Evolutionary conservation across 2,797 vertebrate species (phyloP), one percentile per base, ranked within the genome.

Genomic region (Knipowitschia caucasica): DNA sequence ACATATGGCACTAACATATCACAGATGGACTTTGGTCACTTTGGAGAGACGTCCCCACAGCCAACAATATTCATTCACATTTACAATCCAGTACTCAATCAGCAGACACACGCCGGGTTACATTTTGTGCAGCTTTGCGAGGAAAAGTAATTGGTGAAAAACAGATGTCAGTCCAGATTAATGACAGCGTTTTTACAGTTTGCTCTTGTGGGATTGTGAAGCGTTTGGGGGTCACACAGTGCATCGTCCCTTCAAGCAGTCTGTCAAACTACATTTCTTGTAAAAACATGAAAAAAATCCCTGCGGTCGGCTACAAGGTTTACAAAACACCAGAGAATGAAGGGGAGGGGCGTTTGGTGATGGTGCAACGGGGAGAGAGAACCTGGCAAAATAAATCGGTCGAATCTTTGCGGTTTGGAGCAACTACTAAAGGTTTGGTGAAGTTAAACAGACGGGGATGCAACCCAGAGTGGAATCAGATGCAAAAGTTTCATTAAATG

Each of bases 231-330:
- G 70, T 69, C 58, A 58, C 3, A 11, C 31, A 27, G 53, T 47
- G 39, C 8, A 1, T 54, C 46, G 42, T 69, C 66, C 61, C 73
- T 67, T 74, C 58, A 65, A 71, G 71, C 33, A 12, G 60, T 53
- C 44, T 71, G 62, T 79, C 80, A 81, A 73, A 76, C 68, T 71
- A 68, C 3, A 79, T 69, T 76, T 72, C 64, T 56, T 69, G 47
- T 62, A 42, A 67, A 74, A 81, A 73, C 66, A 74, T 7, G 14
- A 75, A 69, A 70, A 63, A 67, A 73, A 64, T 78, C 60, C 67
- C 65, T 1, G 31, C 36, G 67, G 62, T 50, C 67, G 66, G 64
- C 75, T 67, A 64, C 21, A 18, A 60, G 52, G 62, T 81, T 78
- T 79, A 73, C 68, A 75, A 63, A 76, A 75, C 70, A 74, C 53